Conservation (phyloP, 1,140 invertebrate species). For the Saccostrea glomerata region DNA sequence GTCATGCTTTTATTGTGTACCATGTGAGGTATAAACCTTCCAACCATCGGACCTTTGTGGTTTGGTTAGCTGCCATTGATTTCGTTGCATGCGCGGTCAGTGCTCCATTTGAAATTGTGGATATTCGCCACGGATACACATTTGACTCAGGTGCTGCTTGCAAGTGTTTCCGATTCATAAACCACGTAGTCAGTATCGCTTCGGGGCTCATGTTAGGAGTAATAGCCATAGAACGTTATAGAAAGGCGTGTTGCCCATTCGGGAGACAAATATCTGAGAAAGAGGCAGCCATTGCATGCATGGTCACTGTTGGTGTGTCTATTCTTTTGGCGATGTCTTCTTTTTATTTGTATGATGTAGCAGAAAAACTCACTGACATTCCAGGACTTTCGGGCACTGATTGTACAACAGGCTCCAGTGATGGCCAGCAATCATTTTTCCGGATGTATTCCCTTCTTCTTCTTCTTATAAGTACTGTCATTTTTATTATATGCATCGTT, state of each 20-base stretch:
- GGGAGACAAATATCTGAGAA: slow-evolving; percentile 3
- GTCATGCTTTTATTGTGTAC: slow-evolving; percentile 51
- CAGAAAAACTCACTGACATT: slow-evolving; percentile 40
- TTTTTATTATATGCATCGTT: slow-evolving; percentile 49
- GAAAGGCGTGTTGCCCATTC: slow-evolving; percentile 33
- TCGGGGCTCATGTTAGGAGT: slow-evolving; percentile 52
- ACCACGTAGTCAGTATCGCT: slow-evolving; percentile 49
- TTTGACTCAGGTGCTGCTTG: slow-evolving; percentile 43
- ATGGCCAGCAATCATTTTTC: slow-evolving; percentile 42
- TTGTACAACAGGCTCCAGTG: slow-evolving; percentile 35
- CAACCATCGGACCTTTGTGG: slow-evolving; percentile 53
- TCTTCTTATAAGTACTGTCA: slow-evolving; percentile 42
- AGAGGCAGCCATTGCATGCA: slow-evolving; percentile 33
- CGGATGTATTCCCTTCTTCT: slow-evolving; percentile 42
- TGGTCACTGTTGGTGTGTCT: slow-evolving; percentile 43
- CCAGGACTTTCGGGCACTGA: slow-evolving; percentile 39
- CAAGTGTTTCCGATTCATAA: slow-evolving; percentile 51
- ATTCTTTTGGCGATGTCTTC: slow-evolving; percentile 23
- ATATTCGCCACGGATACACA: slow-evolving; percentile 53
- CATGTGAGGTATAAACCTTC: slow-evolving; percentile 51
- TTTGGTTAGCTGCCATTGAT: slow-evolving; percentile 54
- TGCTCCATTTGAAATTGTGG: slow-evolving; percentile 56
- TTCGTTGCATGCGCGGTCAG: slow-evolving; percentile 47
- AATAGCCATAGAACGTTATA: slow-evolving; percentile 54
- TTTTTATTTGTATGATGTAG: slow-evolving; percentile 46